phyloP scores from a whole-genome alignment of 1,140 invertebrate species.

The Phymorhynchus buccinoides region DNA sequence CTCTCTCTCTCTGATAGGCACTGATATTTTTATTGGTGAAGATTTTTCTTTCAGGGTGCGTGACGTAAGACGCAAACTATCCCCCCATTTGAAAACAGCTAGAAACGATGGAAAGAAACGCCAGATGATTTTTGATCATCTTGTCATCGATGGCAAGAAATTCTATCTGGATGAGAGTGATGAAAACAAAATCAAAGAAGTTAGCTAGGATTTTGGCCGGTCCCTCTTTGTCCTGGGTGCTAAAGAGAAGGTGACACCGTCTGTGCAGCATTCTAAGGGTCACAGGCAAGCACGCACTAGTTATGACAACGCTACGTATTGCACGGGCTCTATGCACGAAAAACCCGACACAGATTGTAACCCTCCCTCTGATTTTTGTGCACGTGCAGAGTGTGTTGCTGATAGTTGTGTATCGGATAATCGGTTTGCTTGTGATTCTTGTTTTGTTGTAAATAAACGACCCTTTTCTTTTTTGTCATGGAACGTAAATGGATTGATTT shows the following conservation, averaged over 20 bases:
- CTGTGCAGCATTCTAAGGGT: no score
- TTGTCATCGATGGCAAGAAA: not conserved
- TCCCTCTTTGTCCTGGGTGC: not conserved
- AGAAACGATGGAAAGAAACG: not conserved
- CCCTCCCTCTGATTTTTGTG: not conserved
- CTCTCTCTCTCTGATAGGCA: no score
- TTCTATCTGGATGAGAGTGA: not conserved
- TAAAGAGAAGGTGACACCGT: no score
- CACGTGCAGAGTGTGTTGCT: not conserved
- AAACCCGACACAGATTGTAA: not conserved
- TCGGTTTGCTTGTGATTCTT: not conserved
- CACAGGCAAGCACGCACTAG: no score
- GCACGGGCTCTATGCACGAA: no score
- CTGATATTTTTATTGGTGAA: not conserved
- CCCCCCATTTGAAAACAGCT: not conserved
- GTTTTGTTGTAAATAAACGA: not conserved
- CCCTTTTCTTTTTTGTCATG: not conserved
- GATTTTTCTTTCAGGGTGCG: not conserved
- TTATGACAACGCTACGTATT: no score
- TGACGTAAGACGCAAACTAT: not conserved
- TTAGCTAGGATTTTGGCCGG: not conserved
- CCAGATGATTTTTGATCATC: not conserved
- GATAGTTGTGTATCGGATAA: not conserved
- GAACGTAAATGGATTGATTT: slow-evolving; percentile 6
- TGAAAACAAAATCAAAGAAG: not conserved